Conservation (phyloP, 2,797 vertebrate genomes). For the Adelosebastes latens region DNA sequence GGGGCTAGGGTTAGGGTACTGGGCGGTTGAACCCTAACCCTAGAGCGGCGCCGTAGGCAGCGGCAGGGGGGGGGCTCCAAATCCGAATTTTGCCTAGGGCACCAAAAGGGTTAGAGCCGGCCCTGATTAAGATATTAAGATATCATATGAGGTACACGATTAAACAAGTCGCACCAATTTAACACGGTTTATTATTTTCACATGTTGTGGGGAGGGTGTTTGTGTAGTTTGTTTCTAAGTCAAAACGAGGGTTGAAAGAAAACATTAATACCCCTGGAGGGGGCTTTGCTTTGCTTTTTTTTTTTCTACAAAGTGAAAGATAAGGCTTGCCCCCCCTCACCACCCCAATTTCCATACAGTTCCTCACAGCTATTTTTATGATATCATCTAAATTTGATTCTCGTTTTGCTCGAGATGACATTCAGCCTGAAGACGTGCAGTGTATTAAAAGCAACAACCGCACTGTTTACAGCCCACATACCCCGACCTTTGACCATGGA, state of each 20-base stretch:
- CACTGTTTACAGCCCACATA: background rate
- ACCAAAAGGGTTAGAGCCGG: no score
- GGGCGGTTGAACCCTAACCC: no score
- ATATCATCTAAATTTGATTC: slow-evolving; percentile 17
- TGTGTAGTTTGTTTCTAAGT: background rate
- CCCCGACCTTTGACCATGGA: background rate
- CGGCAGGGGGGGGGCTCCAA: no score
- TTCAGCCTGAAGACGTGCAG: background rate
- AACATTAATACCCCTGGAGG: background rate
- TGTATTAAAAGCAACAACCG: background rate
- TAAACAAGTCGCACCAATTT: background rate
- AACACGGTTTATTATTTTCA: background rate
- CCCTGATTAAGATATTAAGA: background rate
- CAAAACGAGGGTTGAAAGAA: background rate
- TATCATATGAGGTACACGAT: background rate
- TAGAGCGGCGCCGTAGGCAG: no score
- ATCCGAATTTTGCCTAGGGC: no score
- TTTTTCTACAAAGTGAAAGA: background rate
- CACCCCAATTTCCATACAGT: background rate
- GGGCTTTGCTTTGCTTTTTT: background rate
- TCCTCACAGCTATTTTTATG: background rate
- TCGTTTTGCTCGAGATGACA: slow-evolving; percentile 1
- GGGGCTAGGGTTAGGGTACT: no score
- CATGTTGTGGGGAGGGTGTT: background rate
- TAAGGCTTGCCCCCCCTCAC: background rate